Percentiles rank a stretch among this genome's conserved stretches.
These are phyloP conservation scores for zebrafish (Danio rerio) DNA, from an alignment of 2,113 vertebrate species.

Conservation along the genomic window GRCz12tu NC_133177.1:33930501-33931000, in stretches of 20 bases:
- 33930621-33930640: slow-evolving; percentile 62
- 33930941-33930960: background rate
- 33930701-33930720: slow-evolving; percentile 54
- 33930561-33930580: slow-evolving; percentile 27
- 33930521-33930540: slow-evolving; percentile 29
- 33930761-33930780: background rate
- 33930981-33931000: slow-evolving; percentile 22
- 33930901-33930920: slow-evolving; percentile 1
- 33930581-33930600: slow-evolving; percentile 38
- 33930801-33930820: background rate
- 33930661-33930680: slow-evolving; percentile 74
- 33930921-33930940: slow-evolving; percentile 1
- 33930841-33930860: background rate
- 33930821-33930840: background rate
- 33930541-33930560: slow-evolving; percentile 19
- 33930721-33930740: slow-evolving; percentile 66
- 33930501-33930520: slow-evolving; percentile 13
- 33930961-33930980: background rate
- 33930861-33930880: background rate
- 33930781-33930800: background rate
- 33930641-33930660: slow-evolving; percentile 68
- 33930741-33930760: slow-evolving; percentile 52
- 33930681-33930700: slow-evolving; percentile 63
- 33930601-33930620: slow-evolving; percentile 51
- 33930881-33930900: background rate